Evolutionary conservation across 2,888 invertebrate species (phyloP).

Genomic region (Netelia virgata): DNA sequence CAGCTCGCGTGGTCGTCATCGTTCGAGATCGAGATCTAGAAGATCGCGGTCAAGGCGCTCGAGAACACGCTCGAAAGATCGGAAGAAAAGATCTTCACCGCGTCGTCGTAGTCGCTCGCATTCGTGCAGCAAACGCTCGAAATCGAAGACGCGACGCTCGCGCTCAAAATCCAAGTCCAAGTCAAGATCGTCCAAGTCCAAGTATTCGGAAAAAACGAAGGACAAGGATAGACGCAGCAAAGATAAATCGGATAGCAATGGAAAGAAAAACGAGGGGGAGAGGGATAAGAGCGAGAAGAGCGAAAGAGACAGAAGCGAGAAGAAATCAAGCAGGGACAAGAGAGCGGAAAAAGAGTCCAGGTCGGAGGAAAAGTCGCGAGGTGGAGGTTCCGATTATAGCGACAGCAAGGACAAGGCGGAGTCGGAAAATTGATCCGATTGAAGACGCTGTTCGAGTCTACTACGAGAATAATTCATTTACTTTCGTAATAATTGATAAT

Average conservation of each 20-base stretch:
- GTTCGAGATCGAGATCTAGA: constrained; percentile 85
- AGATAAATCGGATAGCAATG: constrained; percentile 80
- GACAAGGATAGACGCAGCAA: constrained; percentile 79
- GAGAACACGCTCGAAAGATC: constrained; percentile 83
- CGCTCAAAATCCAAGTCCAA: constrained; percentile 86
- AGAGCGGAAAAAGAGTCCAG: constrained; percentile 77
- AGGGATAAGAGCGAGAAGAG: constrained; percentile 78
- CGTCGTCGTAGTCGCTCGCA: constrained; percentile 82
- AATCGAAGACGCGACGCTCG: constrained; percentile 87
- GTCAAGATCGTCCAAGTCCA: constrained; percentile 83
- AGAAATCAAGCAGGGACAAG: constrained; percentile 79
- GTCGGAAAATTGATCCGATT: constrained; percentile 73
- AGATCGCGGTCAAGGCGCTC: constrained; percentile 83
- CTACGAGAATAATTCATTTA: constrained; percentile 7
- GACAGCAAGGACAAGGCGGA: constrained; percentile 76
- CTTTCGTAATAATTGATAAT: constrained; percentile 49
- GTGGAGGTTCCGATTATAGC: constrained; percentile 73
- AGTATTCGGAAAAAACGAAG: constrained; percentile 82
- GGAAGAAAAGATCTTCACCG: constrained; percentile 79
- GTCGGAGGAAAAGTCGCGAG: constrained; percentile 76
- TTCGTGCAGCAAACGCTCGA: constrained; percentile 87
- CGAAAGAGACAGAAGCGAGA: constrained; percentile 81
- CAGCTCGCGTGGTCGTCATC: constrained; percentile 81
- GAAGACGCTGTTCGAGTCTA: not conserved
- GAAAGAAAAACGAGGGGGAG: constrained; percentile 82